These are phyloP conservation scores for Hippocampus mohnikei DNA, from an alignment of 2,113 vertebrate species.

Conservation along the genomic window DNA sequence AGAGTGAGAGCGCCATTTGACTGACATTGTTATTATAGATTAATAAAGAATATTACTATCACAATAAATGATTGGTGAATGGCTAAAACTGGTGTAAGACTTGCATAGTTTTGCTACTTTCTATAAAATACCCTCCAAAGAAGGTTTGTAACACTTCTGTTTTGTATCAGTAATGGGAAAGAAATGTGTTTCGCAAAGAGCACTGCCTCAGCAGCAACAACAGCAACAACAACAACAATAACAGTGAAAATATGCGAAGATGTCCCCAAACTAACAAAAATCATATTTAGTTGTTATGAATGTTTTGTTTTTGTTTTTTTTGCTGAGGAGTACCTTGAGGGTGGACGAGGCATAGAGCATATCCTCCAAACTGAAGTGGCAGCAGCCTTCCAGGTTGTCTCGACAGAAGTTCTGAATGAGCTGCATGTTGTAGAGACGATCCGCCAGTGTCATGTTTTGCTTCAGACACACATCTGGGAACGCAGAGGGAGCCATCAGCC, in stretches of 20 bases:
- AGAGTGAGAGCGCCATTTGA: not conserved
- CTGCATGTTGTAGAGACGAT: slow-evolving; percentile 92
- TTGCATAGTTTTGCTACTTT: not conserved
- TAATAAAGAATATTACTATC: not conserved
- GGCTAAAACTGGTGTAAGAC: not conserved
- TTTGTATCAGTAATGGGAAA: not conserved
- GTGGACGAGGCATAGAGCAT: slow-evolving; percentile 92
- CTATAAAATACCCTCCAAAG: not conserved
- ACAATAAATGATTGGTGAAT: not conserved
- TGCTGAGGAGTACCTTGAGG: slow-evolving; percentile 80
- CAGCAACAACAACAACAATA: not conserved
- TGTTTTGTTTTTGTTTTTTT: too few relatives aligned
- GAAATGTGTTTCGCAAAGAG: not conserved
- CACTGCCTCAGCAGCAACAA: not conserved
- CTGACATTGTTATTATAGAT: not conserved
- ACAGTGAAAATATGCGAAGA: not conserved
- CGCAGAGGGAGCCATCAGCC: slow-evolving; percentile 33
- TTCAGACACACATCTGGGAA: slow-evolving; percentile 91
- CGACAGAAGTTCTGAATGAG: slow-evolving; percentile 93
- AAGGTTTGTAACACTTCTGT: not conserved
- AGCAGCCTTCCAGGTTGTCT: slow-evolving; percentile 89
- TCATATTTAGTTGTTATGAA: too few relatives aligned
- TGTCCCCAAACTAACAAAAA: not conserved
- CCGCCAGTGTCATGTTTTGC: slow-evolving; percentile 90
- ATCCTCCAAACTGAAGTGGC: slow-evolving; percentile 93